A percentile compares a stretch with the other conserved stretches of the same genome.
phyloP scores from a whole-genome alignment of 2,113 vertebrate species.

The Vireo altiloquus region DNA sequence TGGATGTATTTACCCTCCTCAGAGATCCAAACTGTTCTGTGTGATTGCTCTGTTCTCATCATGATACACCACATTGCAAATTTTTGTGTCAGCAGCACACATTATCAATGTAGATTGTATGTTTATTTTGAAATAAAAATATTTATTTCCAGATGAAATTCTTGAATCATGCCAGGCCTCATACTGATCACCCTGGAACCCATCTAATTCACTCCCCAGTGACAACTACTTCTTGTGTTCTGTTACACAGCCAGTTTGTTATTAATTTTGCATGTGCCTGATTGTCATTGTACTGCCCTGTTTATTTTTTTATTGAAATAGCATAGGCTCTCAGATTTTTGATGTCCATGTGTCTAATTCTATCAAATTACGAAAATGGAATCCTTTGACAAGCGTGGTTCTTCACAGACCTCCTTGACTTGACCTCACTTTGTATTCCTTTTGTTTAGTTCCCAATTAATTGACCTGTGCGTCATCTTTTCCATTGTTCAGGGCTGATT shows the following conservation, averaged over 20 bases:
- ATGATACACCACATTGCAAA: slow-evolving; percentile 7
- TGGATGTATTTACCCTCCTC: slow-evolving; percentile 27
- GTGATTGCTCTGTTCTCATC: slow-evolving; percentile 44
- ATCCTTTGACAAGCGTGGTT: not conserved
- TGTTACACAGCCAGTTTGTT: slow-evolving; percentile 45
- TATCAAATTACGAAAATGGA: not conserved
- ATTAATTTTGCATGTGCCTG: slow-evolving; percentile 42
- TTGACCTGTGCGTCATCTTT: not conserved
- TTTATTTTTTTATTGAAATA: not conserved
- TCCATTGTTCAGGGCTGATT: slow-evolving; percentile 1
- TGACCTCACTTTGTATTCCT: not conserved
- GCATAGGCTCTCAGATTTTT: not conserved
- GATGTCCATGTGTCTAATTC: not conserved
- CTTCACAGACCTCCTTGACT: not conserved
- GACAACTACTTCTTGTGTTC: slow-evolving; percentile 1
- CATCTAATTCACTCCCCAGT: not conserved
- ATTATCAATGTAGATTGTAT: slow-evolving; percentile 23
- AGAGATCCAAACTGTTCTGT: slow-evolving; percentile 16
- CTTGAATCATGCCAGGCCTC: not conserved
- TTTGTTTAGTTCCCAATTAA: not conserved
- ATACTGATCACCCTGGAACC: slow-evolving; percentile 38
- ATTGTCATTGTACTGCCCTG: not conserved
- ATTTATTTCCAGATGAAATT: slow-evolving; percentile 54
- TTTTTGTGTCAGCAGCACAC: slow-evolving; percentile 51
- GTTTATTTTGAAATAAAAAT: slow-evolving; percentile 56